phyloP scores from a whole-genome alignment of 2,113 vertebrate species.

The Eurystomus gularis region DNA sequence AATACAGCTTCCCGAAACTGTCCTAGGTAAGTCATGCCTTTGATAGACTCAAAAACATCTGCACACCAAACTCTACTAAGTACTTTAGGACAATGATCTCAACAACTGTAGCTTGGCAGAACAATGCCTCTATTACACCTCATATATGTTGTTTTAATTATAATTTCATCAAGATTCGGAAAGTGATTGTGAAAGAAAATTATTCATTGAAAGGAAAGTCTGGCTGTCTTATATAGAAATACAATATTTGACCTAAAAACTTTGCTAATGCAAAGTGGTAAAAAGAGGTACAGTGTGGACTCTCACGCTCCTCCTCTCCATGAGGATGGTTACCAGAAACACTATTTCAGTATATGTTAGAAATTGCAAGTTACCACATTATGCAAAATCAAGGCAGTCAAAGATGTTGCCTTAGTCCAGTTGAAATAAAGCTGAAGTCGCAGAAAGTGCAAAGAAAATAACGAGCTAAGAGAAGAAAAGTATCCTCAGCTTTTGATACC shows the following conservation, averaged over 20 bases:
- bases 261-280: not conserved
- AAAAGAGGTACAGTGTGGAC: not conserved
- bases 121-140: not conserved
- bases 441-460: not conserved
- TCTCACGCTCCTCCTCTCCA: not conserved
- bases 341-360: not conserved
- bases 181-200: not conserved
- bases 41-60: not conserved
- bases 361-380: not conserved
- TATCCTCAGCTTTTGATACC: not conserved
- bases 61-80: no score
- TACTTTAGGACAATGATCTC: not conserved
- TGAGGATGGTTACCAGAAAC: not conserved
- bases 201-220: not conserved
- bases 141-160: not conserved
- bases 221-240: not conserved
- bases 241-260: not conserved
- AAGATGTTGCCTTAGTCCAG: not conserved
- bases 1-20: not conserved
- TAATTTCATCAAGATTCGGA: not conserved
- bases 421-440: not conserved
- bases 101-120: not conserved
- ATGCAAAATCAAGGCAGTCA: not conserved
- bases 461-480: not conserved
- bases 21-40: not conserved